Base-by-base conservation (phyloP, 2,888 invertebrate species). In the Plagiodera versicolora region DNA sequence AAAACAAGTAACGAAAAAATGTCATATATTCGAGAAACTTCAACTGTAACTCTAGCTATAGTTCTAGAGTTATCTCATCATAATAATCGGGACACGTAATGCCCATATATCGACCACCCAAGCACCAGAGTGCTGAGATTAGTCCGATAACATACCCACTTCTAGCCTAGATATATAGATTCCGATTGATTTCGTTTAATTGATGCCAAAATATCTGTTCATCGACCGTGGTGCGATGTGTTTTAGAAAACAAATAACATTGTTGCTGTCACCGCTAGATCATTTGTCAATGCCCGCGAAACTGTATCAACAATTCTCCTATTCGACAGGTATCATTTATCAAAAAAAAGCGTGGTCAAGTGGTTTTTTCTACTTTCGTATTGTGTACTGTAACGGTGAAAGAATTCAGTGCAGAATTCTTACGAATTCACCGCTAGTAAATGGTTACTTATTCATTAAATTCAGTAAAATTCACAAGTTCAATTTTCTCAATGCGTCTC, bases 131-230 rank as follows among this genome's bases (percentile, higher is more conserved):
- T n/a, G 19, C 9, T 10, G 24, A 44, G 24, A 44, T 53, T 53
- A 44, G 24, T 39, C n/a, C 53, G 53, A 53, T 53, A 53, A 11
- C 32, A 32, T 24, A 51, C 32, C 51, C 30, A 32, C n/a, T 51
- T 51, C 3, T 1, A 44, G 17, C 44, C 24, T 24, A 44, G 4
- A 24, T 24, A 5, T 24, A 39, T 39, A 39, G 39, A 39, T 39
- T 39, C 39, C 14, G 6, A n/a, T n/a, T 39, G 39, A 39, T 39
- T 39, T 39, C 14, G 14, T 20, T 24, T 44, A 24, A 53, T 44
- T 44, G 44, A 53, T 53, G 53, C 53, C 53, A 53, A 53, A 53
- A 53, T 53, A 45, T 53, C 44, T 53, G 44, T 53, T 24, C 53
- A 44, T 16, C 20, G 39, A 52, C 52, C 52, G 28, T 30, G 53